Evolutionary conservation across 2,888 invertebrate species (phyloP), one percentile per base, ranked within the genome.

Genomic region (Sminthurides aquaticus): DNA sequence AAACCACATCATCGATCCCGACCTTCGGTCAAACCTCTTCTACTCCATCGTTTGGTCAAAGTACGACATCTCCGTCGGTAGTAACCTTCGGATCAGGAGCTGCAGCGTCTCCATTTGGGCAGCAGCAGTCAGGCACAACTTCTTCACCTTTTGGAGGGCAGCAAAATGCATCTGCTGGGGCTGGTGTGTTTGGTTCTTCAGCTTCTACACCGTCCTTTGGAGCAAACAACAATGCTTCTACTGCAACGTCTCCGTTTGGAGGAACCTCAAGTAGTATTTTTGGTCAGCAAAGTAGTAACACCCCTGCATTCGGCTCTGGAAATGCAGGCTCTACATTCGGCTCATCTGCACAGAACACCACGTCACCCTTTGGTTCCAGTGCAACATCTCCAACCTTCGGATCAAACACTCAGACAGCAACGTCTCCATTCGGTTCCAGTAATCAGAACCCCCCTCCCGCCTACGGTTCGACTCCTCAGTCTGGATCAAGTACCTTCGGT

Each of bases 71-170:
- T 29, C n/a, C n/a, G n/a, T n/a, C n/a, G n/a, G n/a, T n/a, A n/a
- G n/a, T n/a, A n/a, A n/a, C n/a, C n/a, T n/a, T n/a, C n/a, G n/a
- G n/a, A n/a, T n/a, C n/a, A n/a, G n/a, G n/a, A n/a, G n/a, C n/a
- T n/a, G n/a, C n/a, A n/a, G 26, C 62, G 11, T 43, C 56, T 43
- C 55, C 61, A 20, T 62, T 62, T 48, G 62, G 62, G 2, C 56
- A 55, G 52, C 28, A 29, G 20, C 28, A 29, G 20, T 15, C 56
- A 5, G 22, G 25, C 18, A 20, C 57, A 15, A 57, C 5, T 25
- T 24, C 49, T 20, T n/a, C n/a, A n/a, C n/a, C n/a, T n/a, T 57
- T 57, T 49, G 63, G 57, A 11, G 57, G 5, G 11, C n/a, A 5
- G 5, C 54, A 52, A 8, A 5, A 5, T n/a, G 8, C 54, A 11